Percentiles rank a stretch among this genome's conserved stretches.
These are phyloP conservation scores for Todiramphus saurophagus DNA, from an alignment of 2,113 vertebrate genomes.

Conservation along the genomic window DNA sequence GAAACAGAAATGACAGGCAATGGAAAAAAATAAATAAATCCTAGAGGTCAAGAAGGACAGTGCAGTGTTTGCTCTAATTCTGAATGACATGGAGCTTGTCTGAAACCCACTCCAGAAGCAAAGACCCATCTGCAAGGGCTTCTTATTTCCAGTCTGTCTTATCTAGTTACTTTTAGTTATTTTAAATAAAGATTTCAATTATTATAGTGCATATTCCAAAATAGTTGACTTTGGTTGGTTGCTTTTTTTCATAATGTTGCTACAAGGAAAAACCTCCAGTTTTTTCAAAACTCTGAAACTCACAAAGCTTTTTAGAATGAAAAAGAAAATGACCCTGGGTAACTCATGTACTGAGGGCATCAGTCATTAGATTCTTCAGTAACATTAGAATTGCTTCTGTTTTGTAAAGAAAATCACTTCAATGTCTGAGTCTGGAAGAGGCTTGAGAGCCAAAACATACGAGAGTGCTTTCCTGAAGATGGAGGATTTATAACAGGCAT, in stretches of 20 bases:
- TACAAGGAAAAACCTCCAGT: background rate
- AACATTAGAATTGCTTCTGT: background rate
- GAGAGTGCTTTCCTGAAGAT: background rate
- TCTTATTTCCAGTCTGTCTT: background rate
- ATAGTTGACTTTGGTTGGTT: background rate
- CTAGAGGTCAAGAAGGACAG: background rate
- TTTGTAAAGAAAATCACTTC: background rate
- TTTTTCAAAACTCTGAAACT: background rate
- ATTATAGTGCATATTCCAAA: background rate
- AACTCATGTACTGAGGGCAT: background rate
- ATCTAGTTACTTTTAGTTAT: background rate
- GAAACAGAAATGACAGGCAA: background rate
- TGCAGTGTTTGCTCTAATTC: background rate
- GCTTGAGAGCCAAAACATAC: background rate
- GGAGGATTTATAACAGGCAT: background rate
- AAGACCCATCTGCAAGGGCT: background rate
- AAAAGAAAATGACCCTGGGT: background rate
- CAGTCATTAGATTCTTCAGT: background rate
- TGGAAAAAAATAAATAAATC: background rate
- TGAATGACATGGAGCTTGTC: background rate
- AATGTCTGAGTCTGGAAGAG: background rate
- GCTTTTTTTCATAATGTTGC: background rate
- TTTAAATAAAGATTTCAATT: background rate
- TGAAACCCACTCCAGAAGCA: background rate
- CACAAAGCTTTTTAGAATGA: background rate